These are phyloP conservation scores for Streptopelia turtur DNA, from an alignment of 2,797 vertebrate genomes.

Conservation along the genomic window DNA sequence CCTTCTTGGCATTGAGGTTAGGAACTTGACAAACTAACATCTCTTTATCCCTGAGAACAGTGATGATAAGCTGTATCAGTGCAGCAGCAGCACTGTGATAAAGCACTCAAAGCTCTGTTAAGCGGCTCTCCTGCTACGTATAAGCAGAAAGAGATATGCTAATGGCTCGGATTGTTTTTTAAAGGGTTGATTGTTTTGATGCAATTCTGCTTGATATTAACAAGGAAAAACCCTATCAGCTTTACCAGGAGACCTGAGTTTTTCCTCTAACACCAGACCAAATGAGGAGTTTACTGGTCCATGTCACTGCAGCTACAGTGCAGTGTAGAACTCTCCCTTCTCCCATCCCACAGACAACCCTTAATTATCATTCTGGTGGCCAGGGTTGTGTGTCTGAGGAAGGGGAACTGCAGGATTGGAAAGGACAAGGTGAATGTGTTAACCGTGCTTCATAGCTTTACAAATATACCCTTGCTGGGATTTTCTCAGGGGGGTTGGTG, in stretches of 20 bases:
- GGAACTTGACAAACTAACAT: not conserved
- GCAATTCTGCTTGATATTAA: not conserved
- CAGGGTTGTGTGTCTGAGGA: not conserved
- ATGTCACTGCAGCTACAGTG: accelerated
- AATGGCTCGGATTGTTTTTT: not conserved
- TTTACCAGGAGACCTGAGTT: not conserved
- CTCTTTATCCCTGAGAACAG: not conserved
- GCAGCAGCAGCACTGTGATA: not conserved
- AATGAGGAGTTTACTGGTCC: not conserved
- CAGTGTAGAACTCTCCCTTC: not conserved
- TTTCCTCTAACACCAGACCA: not conserved
- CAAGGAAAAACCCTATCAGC: not conserved
- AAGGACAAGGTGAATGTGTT: not conserved
- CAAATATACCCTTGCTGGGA: not conserved
- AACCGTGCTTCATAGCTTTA: not conserved
- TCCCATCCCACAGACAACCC: not conserved
- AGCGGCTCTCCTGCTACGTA: not conserved
- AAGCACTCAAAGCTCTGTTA: not conserved
- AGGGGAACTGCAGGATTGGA: not conserved
- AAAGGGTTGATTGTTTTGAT: not conserved
- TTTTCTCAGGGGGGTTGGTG: not conserved
- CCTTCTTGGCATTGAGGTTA: not conserved
- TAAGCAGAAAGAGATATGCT: not conserved
- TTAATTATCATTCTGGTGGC: not conserved
- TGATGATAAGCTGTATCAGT: not conserved